A percentile compares a stretch with the other conserved stretches of the same genome.
Conservation (phyloP, 2,113 vertebrate species). For the Oplegnathus fasciatus region DNA sequence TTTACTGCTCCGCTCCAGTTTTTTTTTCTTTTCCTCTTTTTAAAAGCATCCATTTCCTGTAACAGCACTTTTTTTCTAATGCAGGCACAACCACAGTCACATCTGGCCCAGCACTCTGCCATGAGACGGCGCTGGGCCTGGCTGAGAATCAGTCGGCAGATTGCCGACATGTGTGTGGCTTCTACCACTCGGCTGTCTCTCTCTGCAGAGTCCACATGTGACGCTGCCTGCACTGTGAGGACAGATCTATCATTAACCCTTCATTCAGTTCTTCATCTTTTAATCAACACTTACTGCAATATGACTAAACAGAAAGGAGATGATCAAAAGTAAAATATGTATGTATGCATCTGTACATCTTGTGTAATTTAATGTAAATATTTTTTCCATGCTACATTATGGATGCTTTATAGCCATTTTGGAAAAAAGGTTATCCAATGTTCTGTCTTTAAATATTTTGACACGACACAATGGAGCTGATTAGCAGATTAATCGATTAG, state of each 20-base stretch:
- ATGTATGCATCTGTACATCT: background rate
- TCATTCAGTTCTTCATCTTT: background rate
- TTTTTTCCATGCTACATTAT: background rate
- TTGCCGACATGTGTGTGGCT: slow-evolving; percentile 67
- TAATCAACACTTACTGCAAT: background rate
- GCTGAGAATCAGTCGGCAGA: slow-evolving; percentile 78
- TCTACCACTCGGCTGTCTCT: slow-evolving; percentile 65
- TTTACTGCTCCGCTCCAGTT: slow-evolving; percentile 55
- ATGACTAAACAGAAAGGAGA: slow-evolving; percentile 1
- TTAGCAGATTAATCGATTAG: background rate
- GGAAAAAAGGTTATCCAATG: background rate
- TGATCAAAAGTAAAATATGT: background rate
- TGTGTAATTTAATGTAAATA: background rate
- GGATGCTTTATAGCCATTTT: background rate
- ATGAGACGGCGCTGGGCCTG: slow-evolving; percentile 77
- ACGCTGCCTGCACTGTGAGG: slow-evolving; percentile 23
- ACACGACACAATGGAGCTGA: background rate
- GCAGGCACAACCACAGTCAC: slow-evolving; percentile 83
- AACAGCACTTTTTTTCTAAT: slow-evolving; percentile 79
- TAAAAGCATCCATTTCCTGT: slow-evolving; percentile 82
- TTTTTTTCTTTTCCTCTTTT: slow-evolving; percentile 58
- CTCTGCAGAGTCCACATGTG: slow-evolving; percentile 38
- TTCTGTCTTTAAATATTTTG: background rate
- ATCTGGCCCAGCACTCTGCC: slow-evolving; percentile 86
- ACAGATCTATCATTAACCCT: slow-evolving; percentile 59